A percentile compares a stretch with the other conserved stretches of the same genome.
Conservation (phyloP, 2,888 invertebrate species). For the Pachliopta kotzebuea region DNA sequence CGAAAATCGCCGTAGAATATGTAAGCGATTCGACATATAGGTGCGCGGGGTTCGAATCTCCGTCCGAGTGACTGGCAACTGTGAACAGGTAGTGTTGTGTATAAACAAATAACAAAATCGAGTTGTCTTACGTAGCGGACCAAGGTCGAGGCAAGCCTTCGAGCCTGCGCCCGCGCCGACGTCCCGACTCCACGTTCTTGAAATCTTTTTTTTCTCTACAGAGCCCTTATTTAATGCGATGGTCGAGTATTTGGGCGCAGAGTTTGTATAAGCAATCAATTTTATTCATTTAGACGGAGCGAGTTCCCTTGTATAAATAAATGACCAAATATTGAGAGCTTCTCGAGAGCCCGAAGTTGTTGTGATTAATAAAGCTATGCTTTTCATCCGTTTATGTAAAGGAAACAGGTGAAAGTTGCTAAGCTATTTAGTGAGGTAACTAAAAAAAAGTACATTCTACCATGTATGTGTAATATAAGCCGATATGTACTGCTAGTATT, state of each 20-base stretch:
- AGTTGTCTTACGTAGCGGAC: slow-evolving; percentile 74
- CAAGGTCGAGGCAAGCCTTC: slow-evolving; percentile 62
- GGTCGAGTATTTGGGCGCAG: slow-evolving; percentile 78
- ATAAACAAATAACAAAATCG: slow-evolving; percentile 80
- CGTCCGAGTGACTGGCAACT: slow-evolving; percentile 42
- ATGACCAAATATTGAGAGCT: slow-evolving; percentile 60
- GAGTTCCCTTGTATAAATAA: slow-evolving; percentile 71
- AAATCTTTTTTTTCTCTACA: slow-evolving; percentile 55
- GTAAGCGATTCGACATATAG: slow-evolving; percentile 65
- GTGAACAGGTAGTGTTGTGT: slow-evolving; percentile 77
- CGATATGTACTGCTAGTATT: no score
- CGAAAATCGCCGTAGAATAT: slow-evolving; percentile 75
- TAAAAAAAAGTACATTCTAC: neutral
- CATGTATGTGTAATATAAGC: no score
- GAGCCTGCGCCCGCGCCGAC: slow-evolving; percentile 43
- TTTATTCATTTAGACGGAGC: slow-evolving; percentile 78
- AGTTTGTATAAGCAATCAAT: slow-evolving; percentile 81
- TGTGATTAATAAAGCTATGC: slow-evolving; percentile 49
- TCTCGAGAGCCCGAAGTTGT: slow-evolving; percentile 45
- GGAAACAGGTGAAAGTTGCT: slow-evolving; percentile 22
- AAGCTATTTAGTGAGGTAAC: neutral
- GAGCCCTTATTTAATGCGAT: slow-evolving; percentile 78
- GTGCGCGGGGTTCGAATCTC: slow-evolving; percentile 39
- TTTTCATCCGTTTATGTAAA: slow-evolving; percentile 17
- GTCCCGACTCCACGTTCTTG: slow-evolving; percentile 54